These are phyloP conservation scores for Tetramorium parvispinum DNA, from an alignment of 1,140 invertebrate species.

Conservation along the genomic window DNA sequence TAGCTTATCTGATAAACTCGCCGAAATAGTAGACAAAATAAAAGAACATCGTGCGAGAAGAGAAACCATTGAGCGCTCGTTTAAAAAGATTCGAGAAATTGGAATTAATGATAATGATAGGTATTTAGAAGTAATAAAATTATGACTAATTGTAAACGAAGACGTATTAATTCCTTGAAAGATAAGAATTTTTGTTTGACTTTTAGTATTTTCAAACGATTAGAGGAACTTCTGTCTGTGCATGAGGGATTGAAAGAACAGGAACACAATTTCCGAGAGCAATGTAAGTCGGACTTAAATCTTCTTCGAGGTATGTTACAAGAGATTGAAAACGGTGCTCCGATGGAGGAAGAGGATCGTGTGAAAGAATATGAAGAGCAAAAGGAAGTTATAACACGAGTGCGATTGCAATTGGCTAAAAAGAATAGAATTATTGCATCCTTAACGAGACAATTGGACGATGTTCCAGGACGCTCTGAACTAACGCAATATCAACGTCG, in stretches of 20 bases:
- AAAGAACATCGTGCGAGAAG: slow-evolving; percentile 72
- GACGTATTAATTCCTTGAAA: not conserved
- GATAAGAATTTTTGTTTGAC: not conserved
- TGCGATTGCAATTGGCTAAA: slow-evolving; percentile 90
- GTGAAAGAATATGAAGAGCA: slow-evolving; percentile 87
- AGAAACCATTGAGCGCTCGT: slow-evolving; percentile 76
- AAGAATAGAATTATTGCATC: slow-evolving; percentile 93
- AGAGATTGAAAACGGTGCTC: slow-evolving; percentile 82
- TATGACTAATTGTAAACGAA: not conserved
- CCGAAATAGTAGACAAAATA: slow-evolving; percentile 71
- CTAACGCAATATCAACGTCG: slow-evolving; percentile 97
- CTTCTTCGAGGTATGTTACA: slow-evolving; percentile 87
- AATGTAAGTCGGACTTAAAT: slow-evolving; percentile 89
- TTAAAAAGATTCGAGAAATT: slow-evolving; percentile 84
- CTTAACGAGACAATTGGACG: slow-evolving; percentile 93
- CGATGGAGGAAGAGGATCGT: slow-evolving; percentile 75
- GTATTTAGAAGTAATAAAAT: slow-evolving; percentile 77
- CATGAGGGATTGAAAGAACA: slow-evolving; percentile 91
- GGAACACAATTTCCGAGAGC: slow-evolving; percentile 91
- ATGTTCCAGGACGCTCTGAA: slow-evolving; percentile 96
- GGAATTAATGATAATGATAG: slow-evolving; percentile 85
- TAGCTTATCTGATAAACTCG: slow-evolving; percentile 77
- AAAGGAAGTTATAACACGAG: slow-evolving; percentile 86
- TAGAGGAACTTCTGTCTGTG: slow-evolving; percentile 89
- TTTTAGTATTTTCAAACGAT: slow-evolving; percentile 84